Evolutionary conservation across 2,888 invertebrate genomes (phyloP).

Genomic region (Dasysyrphus albostriatus): DNA sequence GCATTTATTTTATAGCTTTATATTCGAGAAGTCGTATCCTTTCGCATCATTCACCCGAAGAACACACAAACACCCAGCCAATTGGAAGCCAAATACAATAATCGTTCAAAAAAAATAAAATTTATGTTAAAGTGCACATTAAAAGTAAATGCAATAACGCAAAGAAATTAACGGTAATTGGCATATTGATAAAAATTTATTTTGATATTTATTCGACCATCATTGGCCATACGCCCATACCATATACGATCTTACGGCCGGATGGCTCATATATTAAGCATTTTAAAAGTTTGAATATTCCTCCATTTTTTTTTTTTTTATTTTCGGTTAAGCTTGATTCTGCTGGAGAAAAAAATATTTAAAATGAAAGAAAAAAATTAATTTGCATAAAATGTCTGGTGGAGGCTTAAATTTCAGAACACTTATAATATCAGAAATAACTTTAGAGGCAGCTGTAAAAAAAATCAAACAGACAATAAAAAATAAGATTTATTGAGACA

Average conservation of each 20-base stretch:
- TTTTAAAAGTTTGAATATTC: conserved; percentile 58
- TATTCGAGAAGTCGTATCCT: conserved; percentile 11
- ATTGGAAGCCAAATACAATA: conserved; percentile 37
- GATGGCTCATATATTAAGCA: conserved; percentile 63
- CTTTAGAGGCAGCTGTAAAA: conserved; percentile 38
- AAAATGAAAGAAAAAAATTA: conserved; percentile 1
- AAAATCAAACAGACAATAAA: conserved; percentile 61
- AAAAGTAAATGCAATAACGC: conserved; percentile 60
- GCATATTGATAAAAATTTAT: conserved; percentile 60
- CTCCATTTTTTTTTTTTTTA: conserved; percentile 37
- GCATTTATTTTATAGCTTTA: conserved; percentile 61
- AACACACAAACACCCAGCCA: not conserved
- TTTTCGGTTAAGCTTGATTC: conserved; percentile 18
- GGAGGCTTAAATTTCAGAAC: conserved; percentile 31
- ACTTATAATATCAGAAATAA: not conserved
- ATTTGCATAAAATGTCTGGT: conserved; percentile 57
- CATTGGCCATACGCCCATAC: conserved; percentile 39
- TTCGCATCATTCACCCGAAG: not conserved
- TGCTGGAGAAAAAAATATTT: conserved; percentile 3
- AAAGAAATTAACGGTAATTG: conserved; percentile 57
- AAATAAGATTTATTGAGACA: conserved; percentile 71
- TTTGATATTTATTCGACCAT: conserved; percentile 59
- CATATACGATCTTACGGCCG: conserved; percentile 61
- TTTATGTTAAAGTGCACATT: conserved; percentile 59
- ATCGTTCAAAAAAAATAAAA: conserved; percentile 32